These are phyloP conservation scores for Caradrina clavipalpis DNA, from an alignment of 2,888 invertebrate species.

Conservation along the genomic window DNA sequence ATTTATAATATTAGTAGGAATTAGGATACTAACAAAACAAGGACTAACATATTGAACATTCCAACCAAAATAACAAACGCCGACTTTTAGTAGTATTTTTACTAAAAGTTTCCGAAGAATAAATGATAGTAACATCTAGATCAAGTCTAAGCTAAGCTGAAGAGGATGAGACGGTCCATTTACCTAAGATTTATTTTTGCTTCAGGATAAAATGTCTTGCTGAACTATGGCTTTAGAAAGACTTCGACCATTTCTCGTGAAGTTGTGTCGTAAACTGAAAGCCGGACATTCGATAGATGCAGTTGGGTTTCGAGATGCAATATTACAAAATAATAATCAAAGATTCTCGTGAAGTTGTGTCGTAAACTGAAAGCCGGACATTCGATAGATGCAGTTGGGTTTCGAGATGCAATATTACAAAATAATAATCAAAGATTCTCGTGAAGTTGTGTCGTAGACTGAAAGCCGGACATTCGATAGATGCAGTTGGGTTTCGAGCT, in stretches of 20 bases:
- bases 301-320: not conserved
- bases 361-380: slow-evolving; percentile 2
- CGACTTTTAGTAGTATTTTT: not conserved
- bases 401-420: not conserved
- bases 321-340: too few relatives aligned
- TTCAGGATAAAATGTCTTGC: not conserved
- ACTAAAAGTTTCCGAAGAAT: not conserved
- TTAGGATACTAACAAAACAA: too few relatives aligned
- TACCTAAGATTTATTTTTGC: not conserved
- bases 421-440: too few relatives aligned
- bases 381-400: not conserved
- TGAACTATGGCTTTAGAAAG: slow-evolving; percentile 12
- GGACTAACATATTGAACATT: not conserved
- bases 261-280: not conserved
- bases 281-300: not conserved
- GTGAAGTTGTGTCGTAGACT: not conserved
- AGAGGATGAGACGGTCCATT: not conserved
- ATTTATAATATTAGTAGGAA: too few relatives aligned
- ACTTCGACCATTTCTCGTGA: slow-evolving; percentile 10
- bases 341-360: slow-evolving; percentile 4
- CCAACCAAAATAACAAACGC: not conserved
- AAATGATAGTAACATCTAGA: not conserved
- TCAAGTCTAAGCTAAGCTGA: not conserved
- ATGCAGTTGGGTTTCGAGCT: not conserved
- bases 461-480: not conserved